Conservation (phyloP, 2,113 vertebrate species). For the Reinhardtius hippoglossoides region DNA sequence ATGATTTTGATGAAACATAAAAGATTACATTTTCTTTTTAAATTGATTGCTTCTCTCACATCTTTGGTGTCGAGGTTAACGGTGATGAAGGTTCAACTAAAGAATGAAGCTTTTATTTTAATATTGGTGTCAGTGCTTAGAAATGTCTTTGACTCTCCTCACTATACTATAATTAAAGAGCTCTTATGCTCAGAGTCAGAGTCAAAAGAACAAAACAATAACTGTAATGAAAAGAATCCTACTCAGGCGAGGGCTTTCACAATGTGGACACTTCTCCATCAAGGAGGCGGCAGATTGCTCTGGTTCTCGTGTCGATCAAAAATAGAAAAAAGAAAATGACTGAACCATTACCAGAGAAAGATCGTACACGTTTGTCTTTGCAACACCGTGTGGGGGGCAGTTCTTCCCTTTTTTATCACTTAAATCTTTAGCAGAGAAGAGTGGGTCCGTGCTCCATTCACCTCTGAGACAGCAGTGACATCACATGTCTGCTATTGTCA, state of each 20-base stretch:
- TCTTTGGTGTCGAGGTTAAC: no score
- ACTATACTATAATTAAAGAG: background rate
- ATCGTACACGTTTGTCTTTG: constrained; percentile 6
- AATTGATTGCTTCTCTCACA: no score
- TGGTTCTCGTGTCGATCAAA: background rate
- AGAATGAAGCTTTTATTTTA: no score
- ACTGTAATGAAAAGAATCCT: background rate
- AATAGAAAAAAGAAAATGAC: background rate
- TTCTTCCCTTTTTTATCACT: constrained; percentile 23
- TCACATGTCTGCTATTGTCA: constrained; percentile 11
- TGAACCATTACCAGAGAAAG: constrained; percentile 11
- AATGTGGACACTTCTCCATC: background rate
- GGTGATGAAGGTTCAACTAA: no score
- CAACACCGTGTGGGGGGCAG: background rate
- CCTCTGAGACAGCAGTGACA: constrained; percentile 29
- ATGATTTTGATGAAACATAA: no score
- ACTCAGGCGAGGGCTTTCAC: background rate
- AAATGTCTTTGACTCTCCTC: background rate
- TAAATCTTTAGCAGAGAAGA: constrained; percentile 46
- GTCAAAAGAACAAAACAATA: background rate
- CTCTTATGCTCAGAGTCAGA: background rate
- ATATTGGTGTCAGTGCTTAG: background rate
- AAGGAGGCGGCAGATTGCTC: background rate
- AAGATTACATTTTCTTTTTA: no score
- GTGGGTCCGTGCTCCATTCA: background rate